phyloP scores from a whole-genome alignment of 2,797 vertebrate genomes.

The Trachurus trachurus region DNA sequence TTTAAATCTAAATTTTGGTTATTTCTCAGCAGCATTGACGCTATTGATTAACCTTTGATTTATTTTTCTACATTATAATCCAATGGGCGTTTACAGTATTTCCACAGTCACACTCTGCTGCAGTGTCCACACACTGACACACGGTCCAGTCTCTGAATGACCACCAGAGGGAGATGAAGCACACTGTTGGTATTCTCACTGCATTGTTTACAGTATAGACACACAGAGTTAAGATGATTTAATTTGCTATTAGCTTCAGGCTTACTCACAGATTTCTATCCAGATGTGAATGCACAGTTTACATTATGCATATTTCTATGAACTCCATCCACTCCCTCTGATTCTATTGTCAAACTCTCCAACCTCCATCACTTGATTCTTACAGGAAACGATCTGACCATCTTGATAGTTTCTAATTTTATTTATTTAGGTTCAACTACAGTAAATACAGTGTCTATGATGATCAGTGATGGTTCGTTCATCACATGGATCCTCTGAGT shows the following conservation, averaged over 20 bases:
- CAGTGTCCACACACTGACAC: background rate
- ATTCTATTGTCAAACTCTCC: too few relatives aligned
- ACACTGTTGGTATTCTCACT: background rate
- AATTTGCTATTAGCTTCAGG: background rate
- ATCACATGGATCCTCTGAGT: too few relatives aligned
- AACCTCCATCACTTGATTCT: too few relatives aligned
- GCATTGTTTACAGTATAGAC: background rate
- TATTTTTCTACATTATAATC: background rate
- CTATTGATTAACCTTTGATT: background rate
- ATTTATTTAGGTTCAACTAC: background rate
- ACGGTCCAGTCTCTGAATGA: background rate
- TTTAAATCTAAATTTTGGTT: background rate
- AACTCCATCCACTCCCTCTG: too few relatives aligned
- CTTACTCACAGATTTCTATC: too few relatives aligned
- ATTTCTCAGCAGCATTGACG: background rate
- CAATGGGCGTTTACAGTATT: background rate
- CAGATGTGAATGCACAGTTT: background rate
- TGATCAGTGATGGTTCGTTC: background rate
- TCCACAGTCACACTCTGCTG: background rate
- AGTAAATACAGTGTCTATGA: background rate
- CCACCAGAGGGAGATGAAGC: slow-evolving; percentile 56
- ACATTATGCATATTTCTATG: background rate
- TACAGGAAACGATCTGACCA: background rate
- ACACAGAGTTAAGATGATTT: background rate
- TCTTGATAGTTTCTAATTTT: background rate